Conservation (phyloP, 2,113 vertebrate genomes). For the Sebastes schlegelii region DNA sequence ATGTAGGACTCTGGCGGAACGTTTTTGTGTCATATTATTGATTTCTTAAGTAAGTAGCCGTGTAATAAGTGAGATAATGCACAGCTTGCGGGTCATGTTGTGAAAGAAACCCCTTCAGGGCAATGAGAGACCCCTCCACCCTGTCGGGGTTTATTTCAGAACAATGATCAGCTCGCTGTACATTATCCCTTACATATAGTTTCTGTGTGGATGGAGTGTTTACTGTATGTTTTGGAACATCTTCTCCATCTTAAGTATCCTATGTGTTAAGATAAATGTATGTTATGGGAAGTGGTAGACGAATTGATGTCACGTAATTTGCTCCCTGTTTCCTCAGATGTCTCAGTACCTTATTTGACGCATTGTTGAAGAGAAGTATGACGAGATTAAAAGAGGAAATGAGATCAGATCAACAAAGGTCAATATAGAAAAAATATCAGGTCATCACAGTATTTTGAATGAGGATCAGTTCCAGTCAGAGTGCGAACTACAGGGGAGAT, state of each 20-base stretch:
- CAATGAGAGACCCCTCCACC: too few species aligned
- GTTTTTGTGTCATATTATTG: too few species aligned
- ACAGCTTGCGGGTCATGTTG: too few species aligned
- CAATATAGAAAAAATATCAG: background rate
- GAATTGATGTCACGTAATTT: background rate
- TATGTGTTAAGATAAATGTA: background rate
- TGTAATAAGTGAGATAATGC: too few species aligned
- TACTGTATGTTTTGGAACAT: background rate
- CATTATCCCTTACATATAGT: too few species aligned
- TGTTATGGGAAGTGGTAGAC: background rate
- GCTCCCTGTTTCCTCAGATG: rapidly evolving
- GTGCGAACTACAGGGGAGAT: too few species aligned
- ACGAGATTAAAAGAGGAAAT: constrained; percentile 21
- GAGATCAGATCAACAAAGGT: background rate
- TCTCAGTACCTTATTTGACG: background rate
- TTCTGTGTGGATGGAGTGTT: background rate
- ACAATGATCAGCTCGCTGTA: too few species aligned
- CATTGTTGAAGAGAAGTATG: background rate
- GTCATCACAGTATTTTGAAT: background rate
- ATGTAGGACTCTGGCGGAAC: too few species aligned
- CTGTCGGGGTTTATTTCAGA: too few species aligned
- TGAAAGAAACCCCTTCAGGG: too few species aligned
- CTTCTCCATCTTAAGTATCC: background rate
- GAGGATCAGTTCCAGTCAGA: background rate
- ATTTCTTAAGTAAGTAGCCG: too few species aligned